Evolutionary conservation across 2,888 invertebrate species (phyloP).

Genomic region (Pyrrhosoma nymphula): DNA sequence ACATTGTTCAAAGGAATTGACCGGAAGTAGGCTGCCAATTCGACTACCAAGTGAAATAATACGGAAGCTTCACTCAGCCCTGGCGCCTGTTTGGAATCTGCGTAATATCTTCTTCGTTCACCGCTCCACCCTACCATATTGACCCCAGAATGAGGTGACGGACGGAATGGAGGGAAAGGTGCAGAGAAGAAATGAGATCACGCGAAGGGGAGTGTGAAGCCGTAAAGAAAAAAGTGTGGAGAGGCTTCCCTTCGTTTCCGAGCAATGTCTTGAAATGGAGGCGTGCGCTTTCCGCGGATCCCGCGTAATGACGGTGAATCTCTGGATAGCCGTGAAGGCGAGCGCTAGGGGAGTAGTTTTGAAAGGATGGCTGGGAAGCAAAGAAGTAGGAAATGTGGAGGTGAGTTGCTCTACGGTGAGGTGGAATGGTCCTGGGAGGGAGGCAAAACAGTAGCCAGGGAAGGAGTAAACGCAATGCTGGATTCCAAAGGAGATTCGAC

Average conservation of each 20-base stretch:
- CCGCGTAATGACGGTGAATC: conserved; percentile 15
- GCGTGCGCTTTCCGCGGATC: conserved; percentile 20
- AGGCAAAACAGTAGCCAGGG: background rate
- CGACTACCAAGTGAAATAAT: too few species aligned
- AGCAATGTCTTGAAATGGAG: conserved; percentile 36
- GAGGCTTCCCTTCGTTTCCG: background rate
- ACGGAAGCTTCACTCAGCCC: too few species aligned
- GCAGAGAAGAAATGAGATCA: background rate
- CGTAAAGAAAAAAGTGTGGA: background rate
- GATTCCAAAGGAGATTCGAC: background rate
- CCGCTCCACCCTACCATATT: background rate
- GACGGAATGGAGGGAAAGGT: too few species aligned
- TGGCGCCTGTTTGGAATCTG: background rate
- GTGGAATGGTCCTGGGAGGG: background rate
- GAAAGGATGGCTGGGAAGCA: background rate
- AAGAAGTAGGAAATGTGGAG: background rate
- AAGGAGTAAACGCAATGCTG: background rate
- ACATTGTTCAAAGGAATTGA: too few species aligned
- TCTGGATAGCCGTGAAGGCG: conserved; percentile 21
- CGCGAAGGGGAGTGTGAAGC: background rate
- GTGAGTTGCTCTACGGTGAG: background rate
- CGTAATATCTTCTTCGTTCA: background rate
- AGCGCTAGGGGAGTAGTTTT: conserved; percentile 38
- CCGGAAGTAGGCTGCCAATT: too few species aligned
- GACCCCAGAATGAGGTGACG: too few species aligned